These are phyloP conservation scores for Microchrysa polita DNA, from an alignment of 2,888 invertebrate genomes.

Conservation along the genomic window DNA sequence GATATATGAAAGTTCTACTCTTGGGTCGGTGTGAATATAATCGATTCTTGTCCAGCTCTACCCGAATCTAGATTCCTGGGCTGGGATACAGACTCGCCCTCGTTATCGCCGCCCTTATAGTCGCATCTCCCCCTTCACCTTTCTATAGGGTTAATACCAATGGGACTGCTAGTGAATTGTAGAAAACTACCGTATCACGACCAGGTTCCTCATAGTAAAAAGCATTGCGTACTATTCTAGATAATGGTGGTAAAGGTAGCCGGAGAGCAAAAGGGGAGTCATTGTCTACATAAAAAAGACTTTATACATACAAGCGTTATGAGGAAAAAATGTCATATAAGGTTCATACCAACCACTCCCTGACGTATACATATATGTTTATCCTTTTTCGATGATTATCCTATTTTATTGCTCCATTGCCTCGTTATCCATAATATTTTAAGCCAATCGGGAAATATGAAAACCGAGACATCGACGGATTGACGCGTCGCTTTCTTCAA, in stretches of 20 bases:
- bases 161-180: constrained; percentile 10
- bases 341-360: constrained; percentile 41
- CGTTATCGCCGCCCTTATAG: neutral
- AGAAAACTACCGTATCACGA: constrained; percentile 26
- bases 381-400: constrained; percentile 20
- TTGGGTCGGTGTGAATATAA: constrained; percentile 34
- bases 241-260: neutral
- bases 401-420: constrained; percentile 14
- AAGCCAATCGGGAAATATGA: neutral
- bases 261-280: neutral
- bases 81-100: constrained; percentile 3
- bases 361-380: neutral
- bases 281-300: neutral
- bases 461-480: constrained; percentile 3
- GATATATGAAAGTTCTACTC: constrained; percentile 15
- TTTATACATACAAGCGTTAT: neutral
- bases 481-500: constrained; percentile 14
- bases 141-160: constrained; percentile 3
- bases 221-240: constrained; percentile 21
- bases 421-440: neutral
- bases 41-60: constrained; percentile 35
- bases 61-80: constrained; percentile 23
- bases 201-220: constrained; percentile 19
- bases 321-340: constrained; percentile 8
- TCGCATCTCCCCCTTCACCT: neutral